phyloP scores from a whole-genome alignment of 64 coral and sea anemone genomes.

The Porites australiensis region DNA sequence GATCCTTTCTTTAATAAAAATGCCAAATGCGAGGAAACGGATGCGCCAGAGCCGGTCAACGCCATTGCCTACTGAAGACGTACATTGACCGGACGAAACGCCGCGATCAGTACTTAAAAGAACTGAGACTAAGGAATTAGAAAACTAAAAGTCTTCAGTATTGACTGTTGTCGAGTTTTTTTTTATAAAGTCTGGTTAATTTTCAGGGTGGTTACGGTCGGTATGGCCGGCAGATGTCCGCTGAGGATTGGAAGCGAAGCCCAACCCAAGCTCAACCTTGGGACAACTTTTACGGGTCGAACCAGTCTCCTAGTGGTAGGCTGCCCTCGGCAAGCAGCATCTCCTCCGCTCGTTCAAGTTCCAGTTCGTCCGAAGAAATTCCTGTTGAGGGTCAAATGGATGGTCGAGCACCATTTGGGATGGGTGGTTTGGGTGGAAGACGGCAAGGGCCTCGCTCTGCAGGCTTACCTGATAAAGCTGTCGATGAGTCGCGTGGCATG shows the following conservation, averaged over 20 bases:
- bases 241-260: slow-evolving; percentile 65
- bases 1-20: no score
- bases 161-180: not conserved
- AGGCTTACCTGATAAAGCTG: slow-evolving; percentile 31
- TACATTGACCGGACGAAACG: no score
- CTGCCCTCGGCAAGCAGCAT: slow-evolving; percentile 52
- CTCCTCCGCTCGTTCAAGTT: slow-evolving; percentile 54
- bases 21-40: no score
- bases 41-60: no score
- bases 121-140: no score
- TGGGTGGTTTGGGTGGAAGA: slow-evolving; percentile 9
- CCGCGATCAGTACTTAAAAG: no score
- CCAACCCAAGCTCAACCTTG: slow-evolving; percentile 37
- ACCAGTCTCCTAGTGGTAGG: slow-evolving; percentile 42
- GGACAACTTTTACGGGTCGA: slow-evolving; percentile 68
- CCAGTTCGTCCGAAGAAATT: slow-evolving; percentile 65
- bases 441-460: slow-evolving; percentile 24
- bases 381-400: slow-evolving; percentile 34
- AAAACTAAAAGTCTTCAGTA: no score
- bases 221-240: slow-evolving; percentile 66
- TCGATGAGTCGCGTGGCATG: slow-evolving; percentile 21
- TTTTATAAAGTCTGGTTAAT: not conserved
- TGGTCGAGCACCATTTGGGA: slow-evolving; percentile 5
- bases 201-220: slow-evolving; percentile 48
- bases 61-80: no score